Evolutionary conservation across 2,113 vertebrate species (phyloP).

Genomic region (Alligator sinensis): DNA sequence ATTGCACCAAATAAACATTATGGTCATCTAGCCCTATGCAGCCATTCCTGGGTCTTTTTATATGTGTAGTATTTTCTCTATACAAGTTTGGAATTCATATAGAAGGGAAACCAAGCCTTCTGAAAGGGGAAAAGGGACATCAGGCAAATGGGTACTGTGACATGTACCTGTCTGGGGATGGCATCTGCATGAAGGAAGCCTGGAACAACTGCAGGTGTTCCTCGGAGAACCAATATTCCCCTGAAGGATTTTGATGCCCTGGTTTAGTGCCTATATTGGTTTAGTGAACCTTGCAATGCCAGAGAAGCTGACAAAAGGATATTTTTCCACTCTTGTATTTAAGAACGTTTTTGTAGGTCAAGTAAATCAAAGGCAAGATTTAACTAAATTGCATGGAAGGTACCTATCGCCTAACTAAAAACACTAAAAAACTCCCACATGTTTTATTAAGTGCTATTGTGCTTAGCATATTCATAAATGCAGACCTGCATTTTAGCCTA

Average conservation of each 20-base stretch:
- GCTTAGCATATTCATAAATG: constrained; percentile 8
- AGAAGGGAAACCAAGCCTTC: not conserved
- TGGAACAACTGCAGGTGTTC: not conserved
- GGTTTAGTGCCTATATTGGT: not conserved
- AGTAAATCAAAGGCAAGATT: not conserved
- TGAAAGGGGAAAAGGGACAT: not conserved
- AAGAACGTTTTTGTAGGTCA: not conserved
- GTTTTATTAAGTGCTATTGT: not conserved
- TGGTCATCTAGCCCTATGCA: not conserved
- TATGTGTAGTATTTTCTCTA: not conserved
- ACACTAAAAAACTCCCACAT: not conserved
- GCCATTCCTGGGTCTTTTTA: not conserved
- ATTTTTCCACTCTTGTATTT: not conserved
- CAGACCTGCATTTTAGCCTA: not conserved
- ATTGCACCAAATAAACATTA: too few relatives aligned
- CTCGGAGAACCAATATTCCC: not conserved
- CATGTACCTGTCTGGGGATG: not conserved
- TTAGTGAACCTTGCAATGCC: not conserved
- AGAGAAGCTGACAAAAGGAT: not conserved
- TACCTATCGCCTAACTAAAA: fast-evolving
- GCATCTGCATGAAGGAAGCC: not conserved
- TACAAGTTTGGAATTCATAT: not conserved
- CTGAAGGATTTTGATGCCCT: not conserved
- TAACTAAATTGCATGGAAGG: not conserved
- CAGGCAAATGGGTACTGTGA: not conserved